These are phyloP conservation scores for Aphis craccivora DNA, from an alignment of 1,140 invertebrate species.

Conservation along the genomic window DNA sequence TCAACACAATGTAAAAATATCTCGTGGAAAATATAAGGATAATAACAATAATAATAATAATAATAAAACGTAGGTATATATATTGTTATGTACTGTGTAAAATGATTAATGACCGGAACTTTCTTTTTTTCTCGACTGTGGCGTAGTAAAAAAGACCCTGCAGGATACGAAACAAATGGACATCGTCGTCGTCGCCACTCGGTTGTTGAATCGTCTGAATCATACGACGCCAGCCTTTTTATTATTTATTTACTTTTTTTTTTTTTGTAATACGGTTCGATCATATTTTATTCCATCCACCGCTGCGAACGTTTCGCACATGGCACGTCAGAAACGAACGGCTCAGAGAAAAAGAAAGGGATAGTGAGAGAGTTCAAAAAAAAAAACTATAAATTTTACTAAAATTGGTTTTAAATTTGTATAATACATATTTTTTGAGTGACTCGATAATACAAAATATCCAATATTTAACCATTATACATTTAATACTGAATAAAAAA, in stretches of 20 bases:
- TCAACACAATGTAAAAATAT: conserved; percentile 32
- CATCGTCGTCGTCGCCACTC: neutral
- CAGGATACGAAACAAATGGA: conserved; percentile 20
- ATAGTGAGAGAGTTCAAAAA: neutral
- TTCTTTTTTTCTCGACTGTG: neutral
- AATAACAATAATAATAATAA: conserved; percentile 23
- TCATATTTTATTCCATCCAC: conserved; percentile 12
- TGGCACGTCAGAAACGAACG: neutral
- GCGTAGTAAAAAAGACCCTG: neutral
- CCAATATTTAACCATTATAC: neutral
- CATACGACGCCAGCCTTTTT: neutral
- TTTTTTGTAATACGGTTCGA: neutral
- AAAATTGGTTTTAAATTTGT: neutral
- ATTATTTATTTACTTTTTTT: conserved; percentile 2
- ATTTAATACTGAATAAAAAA: neutral
- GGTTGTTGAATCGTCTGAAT: conserved; percentile 22
- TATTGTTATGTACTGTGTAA: conserved; percentile 25
- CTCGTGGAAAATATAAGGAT: neutral
- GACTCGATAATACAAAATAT: neutral
- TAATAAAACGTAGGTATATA: neutral
- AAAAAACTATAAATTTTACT: neutral
- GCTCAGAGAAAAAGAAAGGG: neutral
- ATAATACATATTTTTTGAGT: neutral
- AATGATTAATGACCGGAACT: conserved; percentile 34
- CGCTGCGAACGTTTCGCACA: neutral